Evolutionary conservation across 1,140 invertebrate genomes (phyloP), one percentile per base, ranked within the genome.

Genomic region (Maconellicoccus hirsutus): DNA sequence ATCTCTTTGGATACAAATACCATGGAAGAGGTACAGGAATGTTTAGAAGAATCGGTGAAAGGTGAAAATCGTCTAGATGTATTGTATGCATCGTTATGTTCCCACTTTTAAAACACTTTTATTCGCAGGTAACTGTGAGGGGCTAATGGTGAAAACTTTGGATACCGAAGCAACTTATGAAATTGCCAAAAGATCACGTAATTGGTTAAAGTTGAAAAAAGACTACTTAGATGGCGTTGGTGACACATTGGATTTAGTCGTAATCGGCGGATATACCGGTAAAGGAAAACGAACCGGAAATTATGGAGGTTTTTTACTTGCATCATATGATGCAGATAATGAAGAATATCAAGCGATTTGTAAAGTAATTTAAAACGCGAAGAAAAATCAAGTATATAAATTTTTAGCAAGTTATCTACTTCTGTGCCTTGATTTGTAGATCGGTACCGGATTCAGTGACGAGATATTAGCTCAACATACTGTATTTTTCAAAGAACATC

Each of bases 201-300:
- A 98, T 80, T 98, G 96, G 96, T 81, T 98, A 1, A 98, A 98
- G 85, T 78, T 98, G 61, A 98, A 99, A 79, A 98, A 98, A 79
- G 96, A 98, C 83, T 98, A 98, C 82, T 81, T 98, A 71, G 94
- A 98, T 29, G 93, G 94, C 61, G 88, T 94, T 16, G 94, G 95
- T 0, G 95, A 98, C 79, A 97, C 93, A 0, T 80, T 98, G 38
- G 94, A 97, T 83, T 84, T 89, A n/a, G 94, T 98, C 6, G 95
- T 98, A 0, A 90, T 99, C 72, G 98, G 97, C 72, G 97, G 90
- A 0, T 99, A 94, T 81, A 80, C 87, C 52, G 98, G 98, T 0
- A 91, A 91, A 76, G 98, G 97, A 3, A 98, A 97, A 80, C 83
- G 97, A 72, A 92, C 94, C 2, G 97, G 96, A 6, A 86, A 84